A percentile compares a stretch with the other conserved stretches of the same genome.
Conservation (phyloP, 2,888 invertebrate genomes). For the Chaetogeoica ovagalla region DNA sequence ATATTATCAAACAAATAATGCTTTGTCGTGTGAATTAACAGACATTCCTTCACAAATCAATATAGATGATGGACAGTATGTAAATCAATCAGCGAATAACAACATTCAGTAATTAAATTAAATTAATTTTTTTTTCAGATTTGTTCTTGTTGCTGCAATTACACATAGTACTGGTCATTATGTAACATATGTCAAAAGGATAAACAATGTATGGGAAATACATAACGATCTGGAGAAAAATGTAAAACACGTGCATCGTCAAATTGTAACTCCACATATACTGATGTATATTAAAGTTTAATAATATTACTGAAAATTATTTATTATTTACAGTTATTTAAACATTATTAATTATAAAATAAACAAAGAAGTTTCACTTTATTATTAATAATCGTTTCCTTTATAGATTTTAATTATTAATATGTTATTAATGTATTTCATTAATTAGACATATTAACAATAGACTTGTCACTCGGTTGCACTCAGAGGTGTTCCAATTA, state of each 20-base stretch:
- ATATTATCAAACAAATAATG: background rate
- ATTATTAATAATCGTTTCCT: too few relatives aligned
- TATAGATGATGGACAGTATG: background rate
- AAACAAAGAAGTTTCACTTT: too few relatives aligned
- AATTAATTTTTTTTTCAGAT: background rate
- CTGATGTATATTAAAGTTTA: background rate
- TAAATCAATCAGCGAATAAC: background rate
- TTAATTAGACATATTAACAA: too few relatives aligned
- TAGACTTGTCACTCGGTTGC: too few relatives aligned
- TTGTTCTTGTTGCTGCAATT: constrained; percentile 3
- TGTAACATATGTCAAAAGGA: too few relatives aligned
- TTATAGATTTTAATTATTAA: too few relatives aligned
- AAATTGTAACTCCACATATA: constrained; percentile 1
- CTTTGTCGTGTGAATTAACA: background rate
- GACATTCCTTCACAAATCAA: background rate
- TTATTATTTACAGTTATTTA: background rate
- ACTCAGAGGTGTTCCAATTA: too few relatives aligned
- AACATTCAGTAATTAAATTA: background rate
- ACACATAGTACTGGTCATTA: background rate
- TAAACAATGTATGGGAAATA: too few relatives aligned
- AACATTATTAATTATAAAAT: background rate
- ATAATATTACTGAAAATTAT: background rate
- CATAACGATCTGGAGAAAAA: too few relatives aligned
- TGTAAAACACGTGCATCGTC: too few relatives aligned
- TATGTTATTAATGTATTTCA: too few relatives aligned